A percentile compares a stretch with the other conserved stretches of the same genome.
phyloP scores from a whole-genome alignment of 1,140 invertebrate species.

The Halictus rubicundus region DNA sequence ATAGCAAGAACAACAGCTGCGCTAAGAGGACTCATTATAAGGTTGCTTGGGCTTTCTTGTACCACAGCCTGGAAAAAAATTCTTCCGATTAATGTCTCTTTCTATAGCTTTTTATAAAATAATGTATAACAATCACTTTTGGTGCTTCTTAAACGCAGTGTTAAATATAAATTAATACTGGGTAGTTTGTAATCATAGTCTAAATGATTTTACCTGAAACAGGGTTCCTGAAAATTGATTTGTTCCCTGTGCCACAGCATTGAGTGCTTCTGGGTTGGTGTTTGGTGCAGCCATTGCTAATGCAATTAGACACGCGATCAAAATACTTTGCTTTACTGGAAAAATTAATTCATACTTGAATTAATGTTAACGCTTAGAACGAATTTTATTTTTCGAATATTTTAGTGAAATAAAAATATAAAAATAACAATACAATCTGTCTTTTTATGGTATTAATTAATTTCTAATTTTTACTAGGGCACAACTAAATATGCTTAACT shows the following conservation, averaged over 20 bases:
- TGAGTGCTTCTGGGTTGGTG: constrained; percentile 19
- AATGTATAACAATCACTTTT: too few species aligned
- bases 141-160: too few species aligned
- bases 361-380: too few species aligned
- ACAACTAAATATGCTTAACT: too few species aligned
- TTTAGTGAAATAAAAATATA: too few species aligned
- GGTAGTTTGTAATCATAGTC: neutral
- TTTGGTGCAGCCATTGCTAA: constrained; percentile 36
- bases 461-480: too few species aligned
- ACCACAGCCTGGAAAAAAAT: constrained; percentile 54
- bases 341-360: constrained; percentile 16
- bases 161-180: neutral
- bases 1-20: constrained; percentile 68
- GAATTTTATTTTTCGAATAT: too few species aligned
- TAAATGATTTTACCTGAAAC: constrained; percentile 9
- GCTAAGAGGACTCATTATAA: constrained; percentile 71
- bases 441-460: too few species aligned
- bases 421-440: too few species aligned
- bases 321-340: constrained; percentile 53
- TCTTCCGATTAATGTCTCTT: neutral
- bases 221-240: constrained; percentile 63
- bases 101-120: too few species aligned
- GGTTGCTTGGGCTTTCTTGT: constrained; percentile 52
- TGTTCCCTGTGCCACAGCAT: constrained; percentile 54
- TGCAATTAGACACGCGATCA: constrained; percentile 44